Base-by-base conservation (phyloP, 2,888 invertebrate genomes). In the Xanthorhoe spadicearia region DNA sequence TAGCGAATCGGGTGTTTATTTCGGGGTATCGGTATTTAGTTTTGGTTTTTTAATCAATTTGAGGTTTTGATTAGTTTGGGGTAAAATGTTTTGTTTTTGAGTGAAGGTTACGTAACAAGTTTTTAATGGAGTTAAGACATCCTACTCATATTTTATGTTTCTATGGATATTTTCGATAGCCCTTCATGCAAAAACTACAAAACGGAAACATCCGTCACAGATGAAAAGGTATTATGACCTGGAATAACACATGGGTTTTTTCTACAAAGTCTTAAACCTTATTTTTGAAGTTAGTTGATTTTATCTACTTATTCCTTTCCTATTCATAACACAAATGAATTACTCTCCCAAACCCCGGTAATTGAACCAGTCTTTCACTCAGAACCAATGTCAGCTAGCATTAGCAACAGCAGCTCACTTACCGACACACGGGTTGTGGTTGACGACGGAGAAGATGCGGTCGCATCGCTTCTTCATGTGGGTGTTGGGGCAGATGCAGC, bases 351-450 rank as follows among this genome's bases (percentile, higher is more conserved):
- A 38, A 13, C 38, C 13, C 13, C 38, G 13, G 13, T 2, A 43
- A 10, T 5, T 43, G 5, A 13, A 17, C 17, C 13, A 1, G 48
- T 28, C 17, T 63, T 87, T 88, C 87, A 89, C 87, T 90, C 91
- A 86, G 85, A 86, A 84, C 85, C 80, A 73, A 62, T 72, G 69
- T 58, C 61, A 51, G 59, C 55, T 28, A 62, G 62, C 66, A 15
- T 51, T 46, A 66, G 66, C 61, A 60, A 75, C 68, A 74, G 74
- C 80, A 80, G 84, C 76, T 72, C 81, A 92, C 98, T 97, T 94
- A 98, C 98, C 97, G 88, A 98, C 96, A 92, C 98, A 98, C 65
- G 97, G 97, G 94, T 98, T 98, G 94, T 97, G 97, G 94, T 98
- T 97, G 83, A 98, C 97, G 86, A 96, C 95, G 75, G 96, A 95